Conservation (phyloP, 2,113 vertebrate species). For the Rafetus swinhoei region DNA sequence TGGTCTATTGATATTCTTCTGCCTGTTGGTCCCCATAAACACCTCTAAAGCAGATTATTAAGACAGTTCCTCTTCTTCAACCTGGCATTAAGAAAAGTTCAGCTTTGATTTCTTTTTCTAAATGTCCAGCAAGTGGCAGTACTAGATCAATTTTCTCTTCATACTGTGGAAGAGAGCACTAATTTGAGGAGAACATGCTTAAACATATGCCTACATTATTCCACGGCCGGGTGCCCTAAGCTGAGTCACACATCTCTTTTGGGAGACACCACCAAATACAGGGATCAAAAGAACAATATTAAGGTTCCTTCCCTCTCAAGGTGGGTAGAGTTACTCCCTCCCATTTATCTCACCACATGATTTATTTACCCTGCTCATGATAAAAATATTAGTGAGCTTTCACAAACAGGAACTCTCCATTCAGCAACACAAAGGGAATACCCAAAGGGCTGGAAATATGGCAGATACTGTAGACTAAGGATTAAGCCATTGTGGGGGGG, state of each 20-base stretch:
- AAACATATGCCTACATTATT: slow-evolving; percentile 22
- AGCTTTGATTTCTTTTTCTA: not conserved
- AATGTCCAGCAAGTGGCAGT: not conserved
- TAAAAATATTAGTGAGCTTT: not conserved
- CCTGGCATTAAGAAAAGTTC: not conserved
- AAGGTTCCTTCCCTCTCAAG: not conserved
- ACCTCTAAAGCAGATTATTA: not conserved
- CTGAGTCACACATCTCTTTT: not conserved
- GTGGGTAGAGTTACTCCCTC: not conserved
- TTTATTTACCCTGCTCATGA: not conserved
- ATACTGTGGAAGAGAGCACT: not conserved
- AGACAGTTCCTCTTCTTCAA: not conserved
- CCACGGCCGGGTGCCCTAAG: not conserved
- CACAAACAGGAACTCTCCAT: not conserved
- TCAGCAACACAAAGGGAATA: not conserved
- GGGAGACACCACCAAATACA: not conserved
- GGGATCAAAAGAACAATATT: not conserved
- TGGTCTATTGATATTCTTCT: not conserved
- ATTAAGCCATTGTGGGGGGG: not conserved
- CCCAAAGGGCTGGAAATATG: not conserved
- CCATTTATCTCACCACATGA: not conserved
- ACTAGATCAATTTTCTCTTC: not conserved
- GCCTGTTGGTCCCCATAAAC: not conserved
- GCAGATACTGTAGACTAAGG: not conserved
- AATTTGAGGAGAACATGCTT: not conserved